Conservation (phyloP, 2,113 vertebrate genomes). For the Dinomys branickii region DNA sequence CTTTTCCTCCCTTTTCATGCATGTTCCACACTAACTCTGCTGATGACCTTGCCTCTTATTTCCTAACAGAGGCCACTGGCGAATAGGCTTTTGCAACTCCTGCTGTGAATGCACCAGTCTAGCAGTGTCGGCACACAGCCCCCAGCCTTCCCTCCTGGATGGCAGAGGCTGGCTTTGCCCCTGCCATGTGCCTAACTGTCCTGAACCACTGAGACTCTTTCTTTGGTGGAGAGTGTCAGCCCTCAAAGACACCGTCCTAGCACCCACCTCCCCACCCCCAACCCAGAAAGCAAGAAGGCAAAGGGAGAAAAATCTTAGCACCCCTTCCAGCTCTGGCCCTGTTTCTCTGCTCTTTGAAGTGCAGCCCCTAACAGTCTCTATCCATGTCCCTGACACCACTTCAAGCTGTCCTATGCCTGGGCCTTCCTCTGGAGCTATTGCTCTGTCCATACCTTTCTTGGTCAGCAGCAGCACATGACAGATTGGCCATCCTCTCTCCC, state of each 20-base stretch:
- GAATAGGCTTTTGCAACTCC: background rate
- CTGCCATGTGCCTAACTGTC: background rate
- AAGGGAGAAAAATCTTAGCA: background rate
- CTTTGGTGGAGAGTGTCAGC: background rate
- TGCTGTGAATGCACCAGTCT: rapidly evolving
- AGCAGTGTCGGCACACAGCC: background rate
- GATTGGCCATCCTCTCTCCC: background rate
- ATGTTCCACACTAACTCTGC: background rate
- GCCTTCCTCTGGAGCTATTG: background rate
- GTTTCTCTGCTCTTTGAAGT: background rate
- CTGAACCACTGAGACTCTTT: background rate
- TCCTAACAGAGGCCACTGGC: background rate
- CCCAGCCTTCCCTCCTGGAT: background rate
- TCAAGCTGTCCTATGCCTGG: background rate
- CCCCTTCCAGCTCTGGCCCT: background rate
- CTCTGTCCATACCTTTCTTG: background rate
- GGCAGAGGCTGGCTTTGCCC: background rate
- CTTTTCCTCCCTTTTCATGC: constrained; percentile 35
- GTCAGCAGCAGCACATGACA: background rate
- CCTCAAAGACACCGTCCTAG: background rate
- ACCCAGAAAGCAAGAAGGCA: background rate
- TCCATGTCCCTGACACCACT: background rate
- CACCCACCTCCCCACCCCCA: background rate
- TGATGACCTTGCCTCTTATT: background rate
- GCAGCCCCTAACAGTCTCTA: background rate